Evolutionary conservation across 2,113 vertebrate genomes (phyloP).

Genomic region (Phalacrocorax aristotelis): DNA sequence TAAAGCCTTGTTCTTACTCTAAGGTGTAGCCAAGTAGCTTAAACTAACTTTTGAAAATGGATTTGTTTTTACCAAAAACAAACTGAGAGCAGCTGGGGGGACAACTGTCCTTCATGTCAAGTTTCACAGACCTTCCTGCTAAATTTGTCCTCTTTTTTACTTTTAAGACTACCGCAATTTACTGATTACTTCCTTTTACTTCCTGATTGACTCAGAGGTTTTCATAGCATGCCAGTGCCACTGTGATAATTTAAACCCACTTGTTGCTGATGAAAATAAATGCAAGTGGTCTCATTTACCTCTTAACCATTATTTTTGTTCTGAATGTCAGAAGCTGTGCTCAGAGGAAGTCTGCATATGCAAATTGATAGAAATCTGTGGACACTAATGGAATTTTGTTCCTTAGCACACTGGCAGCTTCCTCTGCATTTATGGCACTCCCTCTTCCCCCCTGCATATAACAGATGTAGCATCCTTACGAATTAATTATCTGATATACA

Average conservation of each 20-base stretch:
- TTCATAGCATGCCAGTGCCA: neutral
- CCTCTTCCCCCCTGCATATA: neutral
- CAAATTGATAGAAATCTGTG: neutral
- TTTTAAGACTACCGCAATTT: neutral
- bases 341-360: neutral
- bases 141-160: neutral
- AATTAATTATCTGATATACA: slow-evolving; percentile 37
- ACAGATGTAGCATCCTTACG: neutral
- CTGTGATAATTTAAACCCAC: neutral
- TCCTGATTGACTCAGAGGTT: neutral
- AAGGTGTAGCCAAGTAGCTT: neutral
- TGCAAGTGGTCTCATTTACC: neutral
- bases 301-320: neutral
- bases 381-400: neutral
- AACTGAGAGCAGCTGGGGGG: neutral
- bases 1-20: neutral
- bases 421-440: neutral
- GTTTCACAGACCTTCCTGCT: neutral
- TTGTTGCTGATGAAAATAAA: slow-evolving; percentile 44
- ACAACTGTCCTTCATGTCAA: neutral
- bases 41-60: neutral
- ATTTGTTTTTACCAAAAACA: neutral
- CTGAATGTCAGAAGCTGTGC: neutral
- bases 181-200: neutral
- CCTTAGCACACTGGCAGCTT: neutral